A percentile compares a stretch with the other conserved stretches of the same genome.
Evolutionary conservation across 2,888 invertebrate genomes (phyloP).

Genomic region (Apodemia duryi): DNA sequence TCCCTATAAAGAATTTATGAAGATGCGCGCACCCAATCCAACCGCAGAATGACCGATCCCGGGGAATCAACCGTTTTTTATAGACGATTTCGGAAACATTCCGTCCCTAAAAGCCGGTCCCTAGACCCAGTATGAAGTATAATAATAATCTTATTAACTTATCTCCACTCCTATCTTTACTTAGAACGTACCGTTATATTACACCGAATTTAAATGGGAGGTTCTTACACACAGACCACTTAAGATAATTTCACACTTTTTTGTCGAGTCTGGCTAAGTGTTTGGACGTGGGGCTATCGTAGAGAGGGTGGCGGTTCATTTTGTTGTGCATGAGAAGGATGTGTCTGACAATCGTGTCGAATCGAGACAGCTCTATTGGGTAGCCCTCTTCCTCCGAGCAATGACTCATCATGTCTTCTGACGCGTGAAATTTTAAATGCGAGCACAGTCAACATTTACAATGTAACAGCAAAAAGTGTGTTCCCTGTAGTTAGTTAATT

Average conservation of each 20-base stretch:
- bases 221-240: slow-evolving; percentile 64
- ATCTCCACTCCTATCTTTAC: slow-evolving; percentile 76
- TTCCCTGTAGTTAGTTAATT: slow-evolving; percentile 35
- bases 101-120: slow-evolving; percentile 73
- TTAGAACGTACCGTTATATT: slow-evolving; percentile 74
- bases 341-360: slow-evolving; percentile 58
- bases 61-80: slow-evolving; percentile 70
- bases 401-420: slow-evolving; percentile 47
- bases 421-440: slow-evolving; percentile 57
- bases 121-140: slow-evolving; percentile 66
- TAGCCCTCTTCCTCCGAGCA: slow-evolving; percentile 35
- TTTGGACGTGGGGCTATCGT: slow-evolving; percentile 52
- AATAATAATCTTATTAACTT: slow-evolving; percentile 78
- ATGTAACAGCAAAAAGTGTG: slow-evolving; percentile 33
- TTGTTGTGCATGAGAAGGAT: slow-evolving; percentile 49
- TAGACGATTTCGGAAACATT: slow-evolving; percentile 74
- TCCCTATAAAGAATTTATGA: slow-evolving; percentile 40
- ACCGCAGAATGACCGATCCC: slow-evolving; percentile 71
- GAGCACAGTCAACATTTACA: slow-evolving; percentile 38
- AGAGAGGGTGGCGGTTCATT: slow-evolving; percentile 38
- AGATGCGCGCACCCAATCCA: slow-evolving; percentile 67
- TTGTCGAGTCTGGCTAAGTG: slow-evolving; percentile 53
- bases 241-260: slow-evolving; percentile 76
- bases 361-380: slow-evolving; percentile 59
- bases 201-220: slow-evolving; percentile 62